These are phyloP conservation scores for Beroe ovata DNA, from an alignment of 37 sponge, comb jelly and placozoan genomes.

Conservation along the genomic window DNA sequence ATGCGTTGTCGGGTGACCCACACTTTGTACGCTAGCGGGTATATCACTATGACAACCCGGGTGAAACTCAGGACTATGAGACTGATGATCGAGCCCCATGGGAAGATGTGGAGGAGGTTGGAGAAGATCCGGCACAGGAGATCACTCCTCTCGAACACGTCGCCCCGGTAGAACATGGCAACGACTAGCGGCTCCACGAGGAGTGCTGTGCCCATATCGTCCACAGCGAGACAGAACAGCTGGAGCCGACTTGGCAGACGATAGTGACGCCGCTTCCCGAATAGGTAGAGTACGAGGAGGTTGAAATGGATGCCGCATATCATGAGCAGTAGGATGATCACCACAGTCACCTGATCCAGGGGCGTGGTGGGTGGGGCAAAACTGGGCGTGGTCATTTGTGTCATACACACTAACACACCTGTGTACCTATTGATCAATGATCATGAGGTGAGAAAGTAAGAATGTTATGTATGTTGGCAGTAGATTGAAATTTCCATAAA, in stretches of 20 bases:
- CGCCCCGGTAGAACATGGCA: conserved; percentile 34
- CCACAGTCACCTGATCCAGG: background rate
- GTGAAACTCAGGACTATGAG: conserved; percentile 36
- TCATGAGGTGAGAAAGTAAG: too few species aligned
- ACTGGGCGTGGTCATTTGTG: background rate
- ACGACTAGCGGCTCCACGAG: conserved; percentile 51
- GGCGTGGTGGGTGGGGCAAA: background rate
- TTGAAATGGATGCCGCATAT: conserved; percentile 41
- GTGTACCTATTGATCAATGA: too few species aligned
- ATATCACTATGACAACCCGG: conserved; percentile 41
- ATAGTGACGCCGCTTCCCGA: conserved; percentile 27
- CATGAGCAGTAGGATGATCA: conserved; percentile 47
- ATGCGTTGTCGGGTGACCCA: conserved; percentile 29
- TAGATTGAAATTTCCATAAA: too few species aligned
- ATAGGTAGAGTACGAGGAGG: conserved; percentile 51
- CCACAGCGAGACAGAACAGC: conserved; percentile 25
- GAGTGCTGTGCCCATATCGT: conserved; percentile 51
- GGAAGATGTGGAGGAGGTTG: conserved; percentile 58
- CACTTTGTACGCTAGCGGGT: conserved; percentile 51
- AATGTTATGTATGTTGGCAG: too few species aligned
- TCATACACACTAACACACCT: too few species aligned
- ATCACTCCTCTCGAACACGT: background rate
- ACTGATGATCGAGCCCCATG: conserved; percentile 63
- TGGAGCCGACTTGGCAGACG: conserved; percentile 56
- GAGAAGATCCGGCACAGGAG: conserved; percentile 57